phyloP scores from a whole-genome alignment of 2,113 vertebrate genomes.

The Alethe diademata region DNA sequence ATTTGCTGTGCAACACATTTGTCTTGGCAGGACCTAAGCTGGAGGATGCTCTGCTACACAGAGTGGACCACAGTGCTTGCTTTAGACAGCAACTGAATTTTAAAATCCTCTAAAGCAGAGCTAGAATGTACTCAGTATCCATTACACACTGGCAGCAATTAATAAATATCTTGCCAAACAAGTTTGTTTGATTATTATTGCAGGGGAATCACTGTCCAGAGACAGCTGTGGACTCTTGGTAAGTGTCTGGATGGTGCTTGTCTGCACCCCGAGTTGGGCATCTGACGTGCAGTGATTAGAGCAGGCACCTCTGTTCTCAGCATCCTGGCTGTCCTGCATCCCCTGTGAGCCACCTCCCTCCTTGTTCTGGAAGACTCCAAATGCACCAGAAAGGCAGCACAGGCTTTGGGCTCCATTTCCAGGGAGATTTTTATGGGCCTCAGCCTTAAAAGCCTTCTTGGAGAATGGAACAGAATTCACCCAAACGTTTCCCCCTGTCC shows the following conservation, averaged over 20 bases:
- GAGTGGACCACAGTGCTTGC: not conserved
- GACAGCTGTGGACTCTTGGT: not conserved
- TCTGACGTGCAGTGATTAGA: fast-evolving
- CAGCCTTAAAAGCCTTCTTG: not conserved
- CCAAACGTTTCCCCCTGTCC: not conserved
- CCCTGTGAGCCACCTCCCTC: not conserved
- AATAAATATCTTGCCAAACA: not conserved
- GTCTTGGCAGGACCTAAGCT: not conserved
- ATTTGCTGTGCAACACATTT: not conserved
- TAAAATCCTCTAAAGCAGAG: not conserved
- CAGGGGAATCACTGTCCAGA: not conserved
- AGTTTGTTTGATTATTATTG: not conserved
- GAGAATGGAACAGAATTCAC: not conserved
- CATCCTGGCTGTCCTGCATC: not conserved
- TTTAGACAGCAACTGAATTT: not conserved
- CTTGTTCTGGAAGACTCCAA: not conserved
- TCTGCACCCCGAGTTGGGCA: fast-evolving
- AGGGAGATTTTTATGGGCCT: not conserved
- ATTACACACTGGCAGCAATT: not conserved
- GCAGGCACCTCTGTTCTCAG: not conserved
- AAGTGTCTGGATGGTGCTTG: not conserved
- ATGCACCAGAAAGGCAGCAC: not conserved
- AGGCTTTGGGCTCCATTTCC: not conserved
- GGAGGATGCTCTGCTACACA: not conserved
- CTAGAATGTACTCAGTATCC: not conserved